Conservation (phyloP, 2,797 vertebrate genomes). For the Dermochelys coriacea region DNA sequence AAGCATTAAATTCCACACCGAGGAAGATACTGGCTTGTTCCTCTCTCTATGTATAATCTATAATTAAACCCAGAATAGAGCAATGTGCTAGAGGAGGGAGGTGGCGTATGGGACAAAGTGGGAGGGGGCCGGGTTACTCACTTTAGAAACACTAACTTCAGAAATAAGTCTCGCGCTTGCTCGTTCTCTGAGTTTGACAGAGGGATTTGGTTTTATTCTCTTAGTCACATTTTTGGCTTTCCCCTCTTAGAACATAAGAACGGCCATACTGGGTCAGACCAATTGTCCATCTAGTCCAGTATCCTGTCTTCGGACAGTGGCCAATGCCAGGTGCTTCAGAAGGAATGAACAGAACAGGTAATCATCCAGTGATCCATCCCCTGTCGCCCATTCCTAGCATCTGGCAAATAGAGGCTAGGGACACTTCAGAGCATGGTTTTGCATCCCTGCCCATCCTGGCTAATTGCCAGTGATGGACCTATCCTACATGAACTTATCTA, state of each 20-base stretch:
- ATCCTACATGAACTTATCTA: too few species aligned
- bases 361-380: too few species aligned
- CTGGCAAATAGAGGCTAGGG: too few species aligned
- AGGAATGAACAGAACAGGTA: too few species aligned
- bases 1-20: constrained; percentile 35
- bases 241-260: background rate
- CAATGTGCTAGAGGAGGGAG: constrained; percentile 31
- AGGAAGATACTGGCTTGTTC: constrained; percentile 57
- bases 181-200: constrained; percentile 50
- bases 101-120: constrained; percentile 32
- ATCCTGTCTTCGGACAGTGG: too few species aligned
- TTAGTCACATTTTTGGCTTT: constrained; percentile 25
- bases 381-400: too few species aligned
- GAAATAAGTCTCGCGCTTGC: constrained; percentile 65
- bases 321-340: too few species aligned
- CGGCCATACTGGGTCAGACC: too few species aligned
- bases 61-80: constrained; percentile 80
- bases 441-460: too few species aligned
- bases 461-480: too few species aligned
- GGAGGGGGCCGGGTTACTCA: constrained; percentile 48
- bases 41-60: constrained; percentile 46
- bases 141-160: constrained; percentile 61
- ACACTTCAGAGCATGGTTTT: too few species aligned
- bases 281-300: too few species aligned
- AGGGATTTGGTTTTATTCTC: constrained; percentile 44